Evolutionary conservation across 2,888 invertebrate species (phyloP).

Genomic region (Perizoma affinitatum): DNA sequence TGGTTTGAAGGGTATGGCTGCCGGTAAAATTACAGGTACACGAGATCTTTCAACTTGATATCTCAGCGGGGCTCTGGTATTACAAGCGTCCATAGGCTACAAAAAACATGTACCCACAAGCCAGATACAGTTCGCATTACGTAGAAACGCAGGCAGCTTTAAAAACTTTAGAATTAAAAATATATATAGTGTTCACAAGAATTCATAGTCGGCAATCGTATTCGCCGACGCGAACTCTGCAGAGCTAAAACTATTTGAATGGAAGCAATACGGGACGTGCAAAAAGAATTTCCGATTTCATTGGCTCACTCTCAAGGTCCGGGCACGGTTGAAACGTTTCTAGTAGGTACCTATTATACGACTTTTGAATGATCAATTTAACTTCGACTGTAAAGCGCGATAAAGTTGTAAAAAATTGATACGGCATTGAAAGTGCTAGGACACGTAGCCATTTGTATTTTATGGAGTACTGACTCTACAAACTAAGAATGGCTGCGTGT

Average conservation of each 20-base stretch:
- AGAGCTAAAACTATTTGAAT: constrained; percentile 35
- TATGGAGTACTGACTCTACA: neutral
- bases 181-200: constrained; percentile 11
- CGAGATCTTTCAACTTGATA: too few species aligned
- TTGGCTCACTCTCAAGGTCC: constrained; percentile 43
- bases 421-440: constrained; percentile 22
- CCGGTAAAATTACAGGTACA: too few species aligned
- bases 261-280: constrained; percentile 38
- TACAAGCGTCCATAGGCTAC: too few species aligned
- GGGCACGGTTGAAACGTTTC: constrained; percentile 45
- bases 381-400: constrained; percentile 50
- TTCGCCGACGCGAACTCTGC: constrained; percentile 18
- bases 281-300: constrained; percentile 42
- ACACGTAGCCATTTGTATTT: too few species aligned
- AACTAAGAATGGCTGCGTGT: too few species aligned
- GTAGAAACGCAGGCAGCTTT: constrained; percentile 8
- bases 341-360: constrained; percentile 59
- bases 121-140: neutral
- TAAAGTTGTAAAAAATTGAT: constrained; percentile 44
- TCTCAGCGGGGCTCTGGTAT: too few species aligned
- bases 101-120: too few species aligned
- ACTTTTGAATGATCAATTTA: constrained; percentile 70
- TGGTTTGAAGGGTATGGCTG: too few species aligned
- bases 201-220: constrained; percentile 20
- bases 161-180: constrained; percentile 19